Percentiles rank a stretch among this genome's conserved stretches.
These are phyloP conservation scores for Laticauda laticaudata DNA, from an alignment of 2,113 vertebrate genomes.

Conservation along the genomic window DNA sequence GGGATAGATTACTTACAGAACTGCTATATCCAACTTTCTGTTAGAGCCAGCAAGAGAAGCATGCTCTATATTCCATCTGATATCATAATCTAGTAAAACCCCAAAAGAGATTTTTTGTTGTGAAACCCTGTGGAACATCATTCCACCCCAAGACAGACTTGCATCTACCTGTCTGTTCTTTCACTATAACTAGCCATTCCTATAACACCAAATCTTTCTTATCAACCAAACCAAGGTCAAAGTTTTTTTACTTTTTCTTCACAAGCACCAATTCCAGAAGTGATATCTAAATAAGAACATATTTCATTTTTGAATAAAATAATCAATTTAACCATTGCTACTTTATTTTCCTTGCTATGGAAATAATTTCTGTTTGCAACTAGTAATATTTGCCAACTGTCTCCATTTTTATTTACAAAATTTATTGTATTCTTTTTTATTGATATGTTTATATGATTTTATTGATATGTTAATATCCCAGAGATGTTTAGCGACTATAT, in stretches of 20 bases:
- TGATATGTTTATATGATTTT: background rate
- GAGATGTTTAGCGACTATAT: background rate
- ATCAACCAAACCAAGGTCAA: too few relatives aligned
- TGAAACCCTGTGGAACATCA: background rate
- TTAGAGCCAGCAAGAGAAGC: background rate
- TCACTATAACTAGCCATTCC: background rate
- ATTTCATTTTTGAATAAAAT: too few relatives aligned
- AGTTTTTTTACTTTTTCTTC: too few relatives aligned
- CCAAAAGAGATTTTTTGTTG: background rate
- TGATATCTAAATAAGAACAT: too few relatives aligned
- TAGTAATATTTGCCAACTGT: too few relatives aligned
- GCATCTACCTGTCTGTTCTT: background rate
- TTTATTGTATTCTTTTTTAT: background rate
- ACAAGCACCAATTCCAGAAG: too few relatives aligned
- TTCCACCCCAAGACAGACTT: background rate
- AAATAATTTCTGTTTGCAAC: too few relatives aligned
- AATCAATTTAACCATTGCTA: too few relatives aligned
- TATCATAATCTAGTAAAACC: background rate
- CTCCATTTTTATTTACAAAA: too few relatives aligned
- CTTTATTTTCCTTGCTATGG: too few relatives aligned
- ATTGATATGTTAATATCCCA: background rate
- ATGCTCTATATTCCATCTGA: background rate
- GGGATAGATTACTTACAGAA: background rate
- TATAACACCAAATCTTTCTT: too few relatives aligned
- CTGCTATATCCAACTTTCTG: background rate